These are phyloP conservation scores for Cecropterus lyciades DNA, from an alignment of 1,140 invertebrate species.

Conservation along the genomic window DNA sequence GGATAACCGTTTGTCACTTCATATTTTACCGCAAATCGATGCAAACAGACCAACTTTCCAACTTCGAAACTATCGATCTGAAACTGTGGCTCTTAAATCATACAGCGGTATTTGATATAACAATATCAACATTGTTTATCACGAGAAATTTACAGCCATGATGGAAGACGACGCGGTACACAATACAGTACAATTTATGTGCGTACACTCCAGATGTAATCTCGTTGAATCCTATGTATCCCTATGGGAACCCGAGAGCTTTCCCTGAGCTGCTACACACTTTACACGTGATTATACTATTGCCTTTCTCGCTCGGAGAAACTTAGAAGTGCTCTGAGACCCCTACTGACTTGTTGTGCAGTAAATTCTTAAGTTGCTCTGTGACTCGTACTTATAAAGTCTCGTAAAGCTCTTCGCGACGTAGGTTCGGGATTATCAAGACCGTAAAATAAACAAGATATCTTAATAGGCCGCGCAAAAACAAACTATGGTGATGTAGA, in stretches of 20 bases:
- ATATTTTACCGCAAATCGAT: constrained; percentile 31
- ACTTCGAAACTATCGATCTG: constrained; percentile 32
- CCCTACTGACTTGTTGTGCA: constrained; percentile 23
- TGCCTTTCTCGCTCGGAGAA: constrained; percentile 31
- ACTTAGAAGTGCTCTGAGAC: constrained; percentile 32
- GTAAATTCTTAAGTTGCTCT: constrained; percentile 28
- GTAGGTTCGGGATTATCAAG: constrained; percentile 12
- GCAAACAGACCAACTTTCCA: constrained; percentile 28
- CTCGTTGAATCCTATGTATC: constrained; percentile 39
- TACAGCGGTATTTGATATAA: constrained; percentile 33
- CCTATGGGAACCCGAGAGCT: constrained; percentile 37
- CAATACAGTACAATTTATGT: constrained; percentile 37
- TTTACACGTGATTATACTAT: constrained; percentile 43
- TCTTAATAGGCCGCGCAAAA: constrained; percentile 18
- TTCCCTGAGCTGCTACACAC: constrained; percentile 39
- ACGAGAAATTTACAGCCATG: constrained; percentile 34
- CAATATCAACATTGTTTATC: constrained; percentile 37
- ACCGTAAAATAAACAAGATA: constrained; percentile 18
- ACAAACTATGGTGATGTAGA: constrained; percentile 16
- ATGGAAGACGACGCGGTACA: constrained; percentile 27
- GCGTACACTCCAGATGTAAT: constrained; percentile 43
- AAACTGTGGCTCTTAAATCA: constrained; percentile 33
- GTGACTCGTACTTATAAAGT: constrained; percentile 3
- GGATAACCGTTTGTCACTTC: constrained; percentile 29
- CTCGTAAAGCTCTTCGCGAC: neutral